phyloP scores from a whole-genome alignment of 2,797 vertebrate genomes.

The Apodemus agrarius region DNA sequence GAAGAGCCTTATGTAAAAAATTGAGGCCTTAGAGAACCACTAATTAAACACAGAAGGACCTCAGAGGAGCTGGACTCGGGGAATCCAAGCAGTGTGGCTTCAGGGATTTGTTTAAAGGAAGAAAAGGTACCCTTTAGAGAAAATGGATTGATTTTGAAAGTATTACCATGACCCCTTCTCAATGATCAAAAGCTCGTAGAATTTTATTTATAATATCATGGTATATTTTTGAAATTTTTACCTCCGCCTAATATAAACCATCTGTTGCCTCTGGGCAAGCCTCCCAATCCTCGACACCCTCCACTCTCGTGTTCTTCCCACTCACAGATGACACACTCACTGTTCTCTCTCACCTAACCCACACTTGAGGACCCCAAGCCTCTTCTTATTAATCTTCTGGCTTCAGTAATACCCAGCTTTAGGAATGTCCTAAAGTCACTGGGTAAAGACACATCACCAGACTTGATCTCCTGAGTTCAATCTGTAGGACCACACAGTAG shows the following conservation, averaged over 20 bases:
- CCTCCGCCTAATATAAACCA: constrained; percentile 51
- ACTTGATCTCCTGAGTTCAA: background rate
- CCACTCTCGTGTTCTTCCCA: background rate
- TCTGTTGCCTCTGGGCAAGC: background rate
- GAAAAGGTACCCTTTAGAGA: constrained; percentile 49
- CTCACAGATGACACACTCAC: background rate
- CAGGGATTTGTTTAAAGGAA: constrained; percentile 51
- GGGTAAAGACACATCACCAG: background rate
- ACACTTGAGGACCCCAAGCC: background rate
- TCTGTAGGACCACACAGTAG: background rate
- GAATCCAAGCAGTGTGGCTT: constrained; percentile 24
- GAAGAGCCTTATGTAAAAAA: constrained; percentile 54
- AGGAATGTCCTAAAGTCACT: background rate
- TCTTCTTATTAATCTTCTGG: background rate
- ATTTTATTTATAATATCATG: constrained; percentile 59
- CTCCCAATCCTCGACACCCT: background rate
- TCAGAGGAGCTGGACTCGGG: background rate
- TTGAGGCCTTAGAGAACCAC: constrained; percentile 39
- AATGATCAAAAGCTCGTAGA: constrained; percentile 63
- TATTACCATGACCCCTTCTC: constrained; percentile 6
- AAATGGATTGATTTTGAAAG: constrained; percentile 64
- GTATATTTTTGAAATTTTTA: constrained; percentile 51
- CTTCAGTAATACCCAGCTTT: constrained; percentile 37
- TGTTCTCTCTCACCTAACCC: background rate
- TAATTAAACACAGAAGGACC: constrained; percentile 64